A percentile compares a stretch with the other conserved stretches of the same genome.
These are phyloP conservation scores for Aeoliscus strigatus DNA, from an alignment of 2,797 vertebrate genomes.

Conservation along the genomic window DNA sequence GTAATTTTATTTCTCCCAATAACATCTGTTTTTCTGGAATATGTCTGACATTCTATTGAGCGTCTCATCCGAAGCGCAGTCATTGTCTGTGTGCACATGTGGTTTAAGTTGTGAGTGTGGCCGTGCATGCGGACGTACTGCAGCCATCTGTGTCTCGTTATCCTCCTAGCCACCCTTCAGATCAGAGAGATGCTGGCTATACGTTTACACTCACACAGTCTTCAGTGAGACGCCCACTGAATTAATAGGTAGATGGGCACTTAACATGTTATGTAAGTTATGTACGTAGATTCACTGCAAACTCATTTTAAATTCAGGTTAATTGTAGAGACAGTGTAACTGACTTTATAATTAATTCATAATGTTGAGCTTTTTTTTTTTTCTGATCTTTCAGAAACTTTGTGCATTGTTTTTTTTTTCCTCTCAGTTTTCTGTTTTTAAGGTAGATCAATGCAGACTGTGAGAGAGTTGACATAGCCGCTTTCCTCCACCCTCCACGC, in stretches of 20 bases:
- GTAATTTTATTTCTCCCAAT: too few species aligned
- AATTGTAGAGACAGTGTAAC: too few species aligned
- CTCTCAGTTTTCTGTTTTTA: too few species aligned
- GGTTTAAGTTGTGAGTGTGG: conserved; percentile 6
- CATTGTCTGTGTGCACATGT: not conserved
- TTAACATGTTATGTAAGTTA: conserved; percentile 22
- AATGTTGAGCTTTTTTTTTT: too few species aligned
- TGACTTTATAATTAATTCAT: too few species aligned
- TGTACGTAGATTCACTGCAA: not conserved
- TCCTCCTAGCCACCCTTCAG: conserved; percentile 33
- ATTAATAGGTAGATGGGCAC: conserved; percentile 2
- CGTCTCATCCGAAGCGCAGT: conserved; percentile 1
- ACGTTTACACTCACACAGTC: conserved; percentile 14
- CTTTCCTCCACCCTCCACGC: conserved; percentile 17
- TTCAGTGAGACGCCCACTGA: conserved; percentile 6
- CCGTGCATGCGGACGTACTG: conserved; percentile 9
- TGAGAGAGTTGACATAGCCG: conserved; percentile 21
- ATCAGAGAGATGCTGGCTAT: conserved; percentile 30
- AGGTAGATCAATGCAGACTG: conserved; percentile 7
- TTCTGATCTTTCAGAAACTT: too few species aligned
- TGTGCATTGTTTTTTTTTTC: too few species aligned
- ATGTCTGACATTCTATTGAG: not conserved
- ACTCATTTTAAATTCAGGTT: too few species aligned
- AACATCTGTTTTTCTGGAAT: too few species aligned
- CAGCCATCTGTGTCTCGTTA: conserved; percentile 59